phyloP scores from a whole-genome alignment of 2,888 invertebrate genomes.

The Epicampocera succincta region DNA sequence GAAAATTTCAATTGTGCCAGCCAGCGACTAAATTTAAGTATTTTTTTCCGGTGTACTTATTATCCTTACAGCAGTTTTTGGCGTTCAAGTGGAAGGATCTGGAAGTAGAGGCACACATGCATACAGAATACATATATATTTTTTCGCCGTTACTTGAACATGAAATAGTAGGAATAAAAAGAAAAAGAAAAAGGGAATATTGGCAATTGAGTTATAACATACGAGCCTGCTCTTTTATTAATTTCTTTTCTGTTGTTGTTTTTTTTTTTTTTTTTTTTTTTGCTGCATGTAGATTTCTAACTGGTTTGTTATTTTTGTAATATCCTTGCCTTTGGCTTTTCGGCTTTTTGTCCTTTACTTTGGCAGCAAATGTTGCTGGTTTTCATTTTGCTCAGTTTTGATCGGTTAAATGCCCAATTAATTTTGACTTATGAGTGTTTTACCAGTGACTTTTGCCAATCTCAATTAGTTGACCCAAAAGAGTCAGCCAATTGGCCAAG shows the following conservation, averaged over 20 bases:
- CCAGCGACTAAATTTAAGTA: too few relatives aligned
- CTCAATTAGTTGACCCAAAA: conserved; percentile 40
- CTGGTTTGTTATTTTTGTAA: background rate
- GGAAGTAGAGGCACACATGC: too few relatives aligned
- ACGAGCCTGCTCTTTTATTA: conserved; percentile 21
- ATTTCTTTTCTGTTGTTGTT: background rate
- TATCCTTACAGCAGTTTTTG: background rate
- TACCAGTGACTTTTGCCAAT: conserved; percentile 45
- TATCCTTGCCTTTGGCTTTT: conserved; percentile 9
- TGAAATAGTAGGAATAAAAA: background rate
- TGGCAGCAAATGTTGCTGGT: background rate
- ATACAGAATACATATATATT: too few relatives aligned
- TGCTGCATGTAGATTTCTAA: conserved; percentile 27
- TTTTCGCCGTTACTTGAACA: background rate
- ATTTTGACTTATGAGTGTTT: conserved; percentile 67
- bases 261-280: too few relatives aligned
- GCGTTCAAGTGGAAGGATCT: too few relatives aligned
- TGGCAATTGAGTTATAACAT: conserved; percentile 54
- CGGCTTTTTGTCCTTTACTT: background rate
- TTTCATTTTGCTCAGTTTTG: conserved; percentile 35
- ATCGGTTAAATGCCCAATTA: conserved; percentile 68
- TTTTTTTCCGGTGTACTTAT: too few relatives aligned
- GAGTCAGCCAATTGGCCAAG: conserved; percentile 6
- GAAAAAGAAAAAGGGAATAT: background rate
- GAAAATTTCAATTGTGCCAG: too few relatives aligned